These are phyloP conservation scores for Ceyx erithaca DNA, from an alignment of 2,797 vertebrate genomes.

Conservation along the genomic window DNA sequence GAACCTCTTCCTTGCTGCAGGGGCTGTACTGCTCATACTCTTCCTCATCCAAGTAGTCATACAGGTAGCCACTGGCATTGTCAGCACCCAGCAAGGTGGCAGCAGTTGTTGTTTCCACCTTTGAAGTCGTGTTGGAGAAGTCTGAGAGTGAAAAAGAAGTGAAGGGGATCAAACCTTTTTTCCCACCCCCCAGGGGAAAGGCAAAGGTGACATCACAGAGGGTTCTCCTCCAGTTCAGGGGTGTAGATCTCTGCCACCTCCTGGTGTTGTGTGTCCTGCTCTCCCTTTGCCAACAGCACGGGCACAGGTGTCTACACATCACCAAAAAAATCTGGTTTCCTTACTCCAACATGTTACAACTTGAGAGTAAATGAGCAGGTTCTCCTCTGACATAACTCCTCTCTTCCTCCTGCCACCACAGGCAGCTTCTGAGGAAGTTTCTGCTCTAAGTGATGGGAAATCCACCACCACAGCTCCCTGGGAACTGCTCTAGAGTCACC, in stretches of 20 bases:
- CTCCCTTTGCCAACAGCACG: background rate
- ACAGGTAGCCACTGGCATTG: background rate
- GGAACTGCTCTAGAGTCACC: background rate
- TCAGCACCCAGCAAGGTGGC: background rate
- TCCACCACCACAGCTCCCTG: background rate
- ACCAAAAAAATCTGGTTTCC: background rate
- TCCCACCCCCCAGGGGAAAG: background rate
- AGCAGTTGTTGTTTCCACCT: background rate
- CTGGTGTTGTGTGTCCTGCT: background rate
- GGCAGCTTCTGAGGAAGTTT: background rate
- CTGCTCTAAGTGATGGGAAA: background rate
- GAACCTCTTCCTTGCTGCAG: slow-evolving; percentile 77
- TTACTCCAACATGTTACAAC: background rate
- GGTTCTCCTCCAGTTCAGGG: background rate
- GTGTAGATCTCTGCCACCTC: background rate
- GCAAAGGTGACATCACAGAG: background rate
- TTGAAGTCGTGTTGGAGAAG: background rate
- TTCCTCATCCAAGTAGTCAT: slow-evolving; percentile 66
- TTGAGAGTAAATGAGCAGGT: background rate
- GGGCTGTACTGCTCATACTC: slow-evolving; percentile 7
- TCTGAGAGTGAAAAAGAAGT: background rate
- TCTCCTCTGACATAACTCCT: background rate
- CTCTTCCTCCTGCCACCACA: background rate
- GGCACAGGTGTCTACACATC: background rate
- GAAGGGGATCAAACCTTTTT: background rate